phyloP scores from a whole-genome alignment of 2,888 invertebrate species.

The Callimorpha dominula region DNA sequence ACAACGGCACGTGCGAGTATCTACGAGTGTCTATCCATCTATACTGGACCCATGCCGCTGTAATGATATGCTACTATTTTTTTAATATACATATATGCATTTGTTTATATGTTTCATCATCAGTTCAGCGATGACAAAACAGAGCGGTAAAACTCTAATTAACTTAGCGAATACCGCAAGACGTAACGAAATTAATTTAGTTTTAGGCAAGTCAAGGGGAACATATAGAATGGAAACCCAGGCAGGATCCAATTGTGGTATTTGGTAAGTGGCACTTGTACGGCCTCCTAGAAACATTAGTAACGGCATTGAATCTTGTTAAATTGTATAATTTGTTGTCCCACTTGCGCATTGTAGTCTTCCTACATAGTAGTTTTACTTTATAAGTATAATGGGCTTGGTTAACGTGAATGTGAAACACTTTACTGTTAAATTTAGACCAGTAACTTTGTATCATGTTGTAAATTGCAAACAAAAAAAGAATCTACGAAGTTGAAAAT shows the following conservation, averaged over 20 bases:
- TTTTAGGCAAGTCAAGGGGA: conserved; percentile 51
- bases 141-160: conserved; percentile 7
- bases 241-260: conserved; percentile 74
- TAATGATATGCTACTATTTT: too few species aligned
- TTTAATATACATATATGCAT: too few species aligned
- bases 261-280: conserved; percentile 74
- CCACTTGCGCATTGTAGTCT: conserved; percentile 54
- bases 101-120: neutral
- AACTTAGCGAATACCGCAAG: conserved; percentile 11
- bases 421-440: neutral
- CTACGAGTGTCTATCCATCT: too few species aligned
- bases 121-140: neutral
- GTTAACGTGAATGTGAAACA: conserved; percentile 15
- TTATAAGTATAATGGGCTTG: too few species aligned
- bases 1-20: too few species aligned
- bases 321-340: conserved; percentile 68
- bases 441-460: neutral
- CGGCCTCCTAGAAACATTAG: conserved; percentile 75
- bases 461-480: neutral
- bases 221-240: conserved; percentile 57
- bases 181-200: conserved; percentile 29
- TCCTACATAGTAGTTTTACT: conserved; percentile 23
- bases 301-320: conserved; percentile 72
- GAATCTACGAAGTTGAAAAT: conserved; percentile 6
- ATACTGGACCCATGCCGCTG: too few species aligned